These are phyloP conservation scores for Plagodis pulveraria DNA, from an alignment of 2,888 invertebrate species.

Conservation along the genomic window DNA sequence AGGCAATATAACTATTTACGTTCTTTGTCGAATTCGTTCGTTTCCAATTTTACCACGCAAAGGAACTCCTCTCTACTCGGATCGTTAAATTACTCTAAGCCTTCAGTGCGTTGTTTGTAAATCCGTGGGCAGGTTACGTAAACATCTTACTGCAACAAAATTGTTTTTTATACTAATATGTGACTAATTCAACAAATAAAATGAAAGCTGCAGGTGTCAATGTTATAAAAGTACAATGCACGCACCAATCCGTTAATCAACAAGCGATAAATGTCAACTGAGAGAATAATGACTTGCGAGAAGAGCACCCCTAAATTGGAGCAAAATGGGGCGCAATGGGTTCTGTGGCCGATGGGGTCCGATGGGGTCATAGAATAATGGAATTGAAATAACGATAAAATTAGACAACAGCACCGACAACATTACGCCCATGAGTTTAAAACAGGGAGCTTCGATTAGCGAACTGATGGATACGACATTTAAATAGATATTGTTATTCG, in stretches of 20 bases:
- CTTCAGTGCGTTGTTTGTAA: too few species aligned
- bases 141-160: too few species aligned
- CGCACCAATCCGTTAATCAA: conserved; percentile 31
- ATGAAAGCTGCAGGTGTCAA: conserved; percentile 20
- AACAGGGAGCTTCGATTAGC: conserved; percentile 35
- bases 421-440: conserved; percentile 69
- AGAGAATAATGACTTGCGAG: conserved; percentile 32
- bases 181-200: conserved; percentile 1
- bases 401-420: conserved; percentile 60
- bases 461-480: conserved; percentile 25
- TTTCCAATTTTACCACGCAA: too few species aligned
- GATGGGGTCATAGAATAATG: conserved; percentile 45
- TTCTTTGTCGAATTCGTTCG: too few species aligned
- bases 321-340: conserved; percentile 20
- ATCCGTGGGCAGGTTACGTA: too few species aligned
- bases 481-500: too few species aligned
- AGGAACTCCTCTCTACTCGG: too few species aligned
- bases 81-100: too few species aligned
- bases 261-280: conserved; percentile 40
- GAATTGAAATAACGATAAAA: conserved; percentile 72
- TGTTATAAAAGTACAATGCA: conserved; percentile 18
- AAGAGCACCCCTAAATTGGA: conserved; percentile 27
- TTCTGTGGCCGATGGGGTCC: conserved; percentile 17
- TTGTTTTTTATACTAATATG: too few species aligned
- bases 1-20: too few species aligned